A percentile compares a stretch with the other conserved stretches of the same genome.
phyloP scores from a whole-genome alignment of 2,888 invertebrate species.

The Coecobrya sp. region DNA sequence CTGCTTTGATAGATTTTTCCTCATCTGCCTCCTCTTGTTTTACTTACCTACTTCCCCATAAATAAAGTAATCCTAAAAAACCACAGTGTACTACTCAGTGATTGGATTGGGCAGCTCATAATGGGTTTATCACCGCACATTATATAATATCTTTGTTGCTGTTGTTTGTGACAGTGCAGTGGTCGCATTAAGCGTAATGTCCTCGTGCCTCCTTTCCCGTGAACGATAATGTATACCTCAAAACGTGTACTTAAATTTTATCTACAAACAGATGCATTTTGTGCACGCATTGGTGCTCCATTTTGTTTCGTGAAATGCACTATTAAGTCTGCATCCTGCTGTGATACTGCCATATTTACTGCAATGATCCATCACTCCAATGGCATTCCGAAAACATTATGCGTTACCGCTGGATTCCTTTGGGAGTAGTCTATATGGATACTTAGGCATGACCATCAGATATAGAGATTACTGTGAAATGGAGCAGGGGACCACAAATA shows the following conservation, averaged over 20 bases:
- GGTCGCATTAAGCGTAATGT: slow-evolving; percentile 20
- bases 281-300: not conserved
- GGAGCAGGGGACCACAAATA: too few relatives aligned
- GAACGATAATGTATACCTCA: not conserved
- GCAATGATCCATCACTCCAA: not conserved
- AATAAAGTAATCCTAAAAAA: not conserved
- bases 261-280: not conserved
- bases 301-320: not conserved
- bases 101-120: slow-evolving; percentile 21
- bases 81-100: not conserved
- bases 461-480: too few relatives aligned
- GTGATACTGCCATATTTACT: not conserved
- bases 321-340: slow-evolving; percentile 5
- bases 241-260: not conserved
- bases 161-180: not conserved
- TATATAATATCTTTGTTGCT: slow-evolving; percentile 9
- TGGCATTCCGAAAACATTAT: not conserved
- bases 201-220: not conserved
- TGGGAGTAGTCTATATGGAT: not conserved
- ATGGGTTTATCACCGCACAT: slow-evolving; percentile 24
- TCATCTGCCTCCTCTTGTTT: not conserved
- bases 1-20: not conserved
- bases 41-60: slow-evolving; percentile 31
- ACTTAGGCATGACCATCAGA: not conserved
- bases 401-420: not conserved